Percentiles rank a stretch among this genome's conserved stretches.
Conservation (phyloP, 2,797 vertebrate species). For the Periophthalmus magnuspinnatus region DNA sequence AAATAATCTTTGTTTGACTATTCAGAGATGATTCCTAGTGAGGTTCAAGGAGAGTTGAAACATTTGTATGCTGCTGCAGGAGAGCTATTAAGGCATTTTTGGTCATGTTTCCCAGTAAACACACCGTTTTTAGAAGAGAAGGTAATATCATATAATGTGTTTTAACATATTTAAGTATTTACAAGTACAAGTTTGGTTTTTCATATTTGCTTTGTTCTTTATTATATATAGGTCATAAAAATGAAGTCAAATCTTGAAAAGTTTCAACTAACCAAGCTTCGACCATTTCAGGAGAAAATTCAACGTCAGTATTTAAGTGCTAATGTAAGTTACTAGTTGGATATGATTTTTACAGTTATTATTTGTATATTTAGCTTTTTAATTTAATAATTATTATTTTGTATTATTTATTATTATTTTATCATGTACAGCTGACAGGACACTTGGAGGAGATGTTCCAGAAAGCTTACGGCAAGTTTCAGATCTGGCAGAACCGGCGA, state of each 20-base stretch:
- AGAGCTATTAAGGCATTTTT: conserved; percentile 95
- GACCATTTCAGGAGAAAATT: conserved; percentile 96
- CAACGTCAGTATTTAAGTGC: conserved; percentile 95
- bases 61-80: conserved; percentile 93
- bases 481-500: conserved; percentile 93
- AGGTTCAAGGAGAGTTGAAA: conserved; percentile 92
- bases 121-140: conserved; percentile 97
- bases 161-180: background rate
- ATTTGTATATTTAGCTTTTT: background rate
- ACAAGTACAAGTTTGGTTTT: background rate
- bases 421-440: conserved; percentile 83
- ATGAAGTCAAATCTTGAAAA: conserved; percentile 96
- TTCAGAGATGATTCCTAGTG: conserved; percentile 93
- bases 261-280: conserved; percentile 95
- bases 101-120: conserved; percentile 98
- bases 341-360: background rate
- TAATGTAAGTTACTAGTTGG: conserved; percentile 83
- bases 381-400: too few relatives aligned
- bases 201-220: background rate
- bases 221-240: conserved; percentile 85
- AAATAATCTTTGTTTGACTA: background rate
- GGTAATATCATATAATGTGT: conserved; percentile 68
- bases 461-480: conserved; percentile 95
- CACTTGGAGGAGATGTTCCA: conserved; percentile 98
- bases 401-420: too few relatives aligned